These are phyloP conservation scores for Therioaphis trifolii DNA, from an alignment of 2,888 invertebrate species.

Conservation along the genomic window DNA sequence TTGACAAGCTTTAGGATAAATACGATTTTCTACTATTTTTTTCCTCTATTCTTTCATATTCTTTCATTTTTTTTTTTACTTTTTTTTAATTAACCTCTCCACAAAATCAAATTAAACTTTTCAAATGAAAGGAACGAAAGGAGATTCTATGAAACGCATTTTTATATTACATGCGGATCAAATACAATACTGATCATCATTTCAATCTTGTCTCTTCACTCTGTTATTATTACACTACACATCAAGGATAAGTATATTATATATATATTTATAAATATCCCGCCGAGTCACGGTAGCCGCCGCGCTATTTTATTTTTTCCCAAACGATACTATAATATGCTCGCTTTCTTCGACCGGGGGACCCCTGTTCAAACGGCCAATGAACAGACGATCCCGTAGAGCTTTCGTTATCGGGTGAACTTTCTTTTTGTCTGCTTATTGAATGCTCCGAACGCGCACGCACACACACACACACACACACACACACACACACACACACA, in stretches of 20 bases:
- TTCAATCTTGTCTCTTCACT: not conserved
- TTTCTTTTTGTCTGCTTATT: conserved; percentile 39
- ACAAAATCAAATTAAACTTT: not conserved
- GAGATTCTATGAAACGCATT: not conserved
- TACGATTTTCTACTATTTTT: no score
- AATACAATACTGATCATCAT: not conserved
- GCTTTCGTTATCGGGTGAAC: conserved; percentile 44
- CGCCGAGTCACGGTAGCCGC: not conserved
- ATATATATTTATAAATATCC: not conserved
- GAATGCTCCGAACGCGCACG: conserved; percentile 2
- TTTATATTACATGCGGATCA: no score
- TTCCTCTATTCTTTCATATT: no score
- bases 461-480: not conserved
- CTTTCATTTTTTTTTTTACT: no score
- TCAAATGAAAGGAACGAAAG: not conserved
- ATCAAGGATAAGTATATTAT: no score
- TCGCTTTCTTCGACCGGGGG: conserved; percentile 37
- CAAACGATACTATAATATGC: not conserved
- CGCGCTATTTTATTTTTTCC: not conserved
- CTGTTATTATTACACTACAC: not conserved
- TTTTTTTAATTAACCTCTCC: not conserved
- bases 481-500: no score
- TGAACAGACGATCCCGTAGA: conserved; percentile 15
- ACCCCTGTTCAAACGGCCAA: not conserved
- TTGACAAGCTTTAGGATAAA: not conserved